Base-by-base conservation (phyloP, 2,797 vertebrate species). In the Balearica regulorum region DNA sequence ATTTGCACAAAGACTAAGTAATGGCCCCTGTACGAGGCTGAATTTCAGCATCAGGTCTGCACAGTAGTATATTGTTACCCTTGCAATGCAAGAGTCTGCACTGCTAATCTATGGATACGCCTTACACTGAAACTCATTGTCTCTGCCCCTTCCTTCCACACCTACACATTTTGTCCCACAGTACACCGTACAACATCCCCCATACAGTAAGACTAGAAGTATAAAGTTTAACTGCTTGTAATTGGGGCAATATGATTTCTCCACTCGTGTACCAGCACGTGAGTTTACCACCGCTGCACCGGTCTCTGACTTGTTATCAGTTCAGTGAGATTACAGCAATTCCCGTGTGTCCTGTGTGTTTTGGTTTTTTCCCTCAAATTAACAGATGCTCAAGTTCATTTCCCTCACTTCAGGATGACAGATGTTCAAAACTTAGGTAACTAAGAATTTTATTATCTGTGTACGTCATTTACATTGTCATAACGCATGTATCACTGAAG, bases 1-100 rank as follows among this genome's bases (percentile, higher is more conserved):
- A 90, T 79, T 76, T 16, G 16, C 58, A 94, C 79, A 96, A 91
- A 94, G 87, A 48, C 72, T 44, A 33, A 80, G 73, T 88, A 91
- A 93, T 86, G 70, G 80, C 51, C 73, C n/a, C 66, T 37, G 22
- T 51, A 81, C 4, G 3, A 68, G 69, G 65, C 76, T 78, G 81
- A 78, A 83, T 75, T 90, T 93, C 84, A 91, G 89, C 75, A 68
- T 35, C 71, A 49, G 39, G 51, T 85, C 89, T 51, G 69, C 58
- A 62, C 29, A 76, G 89, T 5, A 55, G 43, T 8, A 17, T 35
- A 33, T 4, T 13, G 12, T 37, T 90, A 57, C n/a, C 58, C 70
- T 65, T 58, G 48, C 48, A 82, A 41, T 10, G 17, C 0, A 0
- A 75, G 51, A n/a, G 62, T 29, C 83, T 62, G 81, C 46, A 5